Evolutionary conservation across 2,113 vertebrate genomes (phyloP), one percentile per base, ranked within the genome.

Genomic region (Columba livia): DNA sequence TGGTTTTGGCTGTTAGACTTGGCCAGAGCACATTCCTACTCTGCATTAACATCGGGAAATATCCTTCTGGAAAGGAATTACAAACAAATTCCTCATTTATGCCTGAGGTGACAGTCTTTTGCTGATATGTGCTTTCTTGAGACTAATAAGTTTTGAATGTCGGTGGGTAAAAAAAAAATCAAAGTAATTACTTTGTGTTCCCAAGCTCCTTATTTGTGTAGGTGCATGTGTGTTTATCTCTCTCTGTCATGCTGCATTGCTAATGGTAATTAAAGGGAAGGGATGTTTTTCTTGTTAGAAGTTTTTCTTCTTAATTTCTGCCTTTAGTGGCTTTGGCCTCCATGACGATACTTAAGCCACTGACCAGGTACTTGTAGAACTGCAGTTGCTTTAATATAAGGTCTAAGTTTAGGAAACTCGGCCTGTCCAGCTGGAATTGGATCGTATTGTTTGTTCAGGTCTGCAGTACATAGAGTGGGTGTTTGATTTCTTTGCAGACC

Each of bases 141-240:
- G 92, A 96, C 97, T 97, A 97, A 97, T 92, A 97, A 97, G 86
- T 97, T 97, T 96, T 93, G 95, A 90, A 97, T 96, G 94, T 97
- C 26, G 28, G 74, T 61, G 74, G 32, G 2, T 11, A 0, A 1
- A 36, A 12, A 9, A 77, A 92, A 93, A 96, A 95, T 92, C 90
- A 73, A 97, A 97, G 96, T 97, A 96, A 98, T 98, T 98, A 95
- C 88, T 97, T 95, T 94, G 89, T 93, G 95, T 96, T 95, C 89
- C 94, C 69, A 47, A 96, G 94, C 94, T 94, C 81, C 91, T 91
- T 80, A 79, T 71, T 77, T 88, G 87, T 94, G 83, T 72, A 89
- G 93, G 94, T 94, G 94, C 85, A 2, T 51, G 80, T 72, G 71
- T 85, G 89, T 96, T 92, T 92, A 93, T 97, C 97, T 95, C 89